Conservation (phyloP, 2,797 vertebrate genomes). For the Dallia pectoralis region DNA sequence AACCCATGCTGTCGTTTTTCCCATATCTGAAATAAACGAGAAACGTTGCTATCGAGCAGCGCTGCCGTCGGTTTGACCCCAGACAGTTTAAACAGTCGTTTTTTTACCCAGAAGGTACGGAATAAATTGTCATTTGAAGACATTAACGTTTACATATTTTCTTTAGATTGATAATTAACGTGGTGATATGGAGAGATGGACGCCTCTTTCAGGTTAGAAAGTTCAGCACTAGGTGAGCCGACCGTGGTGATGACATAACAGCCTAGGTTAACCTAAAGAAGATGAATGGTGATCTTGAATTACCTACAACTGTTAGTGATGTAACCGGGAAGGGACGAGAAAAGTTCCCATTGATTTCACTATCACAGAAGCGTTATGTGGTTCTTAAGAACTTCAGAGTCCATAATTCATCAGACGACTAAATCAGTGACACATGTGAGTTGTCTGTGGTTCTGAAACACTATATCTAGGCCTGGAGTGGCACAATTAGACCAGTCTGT, state of each 20-base stretch:
- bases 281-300: background rate
- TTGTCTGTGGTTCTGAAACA: background rate
- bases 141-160: background rate
- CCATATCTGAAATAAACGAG: constrained; percentile 31
- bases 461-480: too few relatives aligned
- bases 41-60: background rate
- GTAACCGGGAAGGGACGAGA: background rate
- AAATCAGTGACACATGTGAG: background rate
- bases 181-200: background rate
- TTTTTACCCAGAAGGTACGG: too few relatives aligned
- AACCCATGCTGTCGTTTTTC: constrained; percentile 54
- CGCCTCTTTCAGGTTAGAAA: background rate
- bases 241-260: background rate
- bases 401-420: background rate
- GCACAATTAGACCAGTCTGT: too few relatives aligned
- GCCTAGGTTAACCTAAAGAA: background rate
- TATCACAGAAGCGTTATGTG: constrained; percentile 41
- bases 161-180: too few relatives aligned
- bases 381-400: constrained; percentile 53
- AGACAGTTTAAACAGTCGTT: background rate
- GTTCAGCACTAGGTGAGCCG: background rate
- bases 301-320: background rate
- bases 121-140: too few relatives aligned
- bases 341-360: constrained; percentile 6
- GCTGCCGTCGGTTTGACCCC: background rate